Base-by-base conservation (phyloP, 2,888 invertebrate species). In the Julus scanicus region DNA sequence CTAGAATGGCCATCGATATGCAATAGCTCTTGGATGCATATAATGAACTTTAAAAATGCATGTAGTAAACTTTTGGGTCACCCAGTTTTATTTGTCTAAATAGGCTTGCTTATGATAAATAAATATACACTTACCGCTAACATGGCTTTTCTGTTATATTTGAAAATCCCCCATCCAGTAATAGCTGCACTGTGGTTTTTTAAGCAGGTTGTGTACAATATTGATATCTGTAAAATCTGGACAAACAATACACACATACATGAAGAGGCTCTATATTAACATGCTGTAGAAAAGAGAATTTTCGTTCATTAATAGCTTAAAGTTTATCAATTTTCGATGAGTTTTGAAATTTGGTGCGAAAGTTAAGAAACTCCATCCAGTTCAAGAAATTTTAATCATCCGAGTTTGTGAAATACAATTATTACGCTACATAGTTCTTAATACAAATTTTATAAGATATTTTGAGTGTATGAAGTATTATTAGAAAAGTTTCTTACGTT, bases 91-190 rank as follows among this genome's bases (percentile, higher is more conserved):
- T 53, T 53, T 53, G 3, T 53, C 17, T 15, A 44, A 44, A 29
- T 29, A 1, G 44, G 2, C 8, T 44, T 44, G 44, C 44, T 15
- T 53, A 15, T 53, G 15, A 17, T 15, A 17, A 53, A 53, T 53
- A 53, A 53, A 44, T 15, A 17, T 11, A 44, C 29, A 11, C 80
- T 80, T 80, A 80, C 80, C 80, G 80, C 80, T 11, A 80, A 37
- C 37, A 13, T 80, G 13, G 80, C 80, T 37, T 39, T 80, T 80
- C 80, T 80, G 80, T 80, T 80, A 37, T 37, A 80, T 80, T 80
- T 80, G 80, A 80, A 80, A 39, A 80, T 39, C 37, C 80, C 80
- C 80, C 80, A 80, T 13, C 80, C 80, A 37, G 80, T 37, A 80
- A 80, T 37, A 11, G 80, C 80, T 37, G 80, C 80, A 13, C 37